Evolutionary conservation across 1,140 invertebrate genomes (phyloP), one percentile per base, ranked within the genome.

Genomic region (Lepidurus couesii): DNA sequence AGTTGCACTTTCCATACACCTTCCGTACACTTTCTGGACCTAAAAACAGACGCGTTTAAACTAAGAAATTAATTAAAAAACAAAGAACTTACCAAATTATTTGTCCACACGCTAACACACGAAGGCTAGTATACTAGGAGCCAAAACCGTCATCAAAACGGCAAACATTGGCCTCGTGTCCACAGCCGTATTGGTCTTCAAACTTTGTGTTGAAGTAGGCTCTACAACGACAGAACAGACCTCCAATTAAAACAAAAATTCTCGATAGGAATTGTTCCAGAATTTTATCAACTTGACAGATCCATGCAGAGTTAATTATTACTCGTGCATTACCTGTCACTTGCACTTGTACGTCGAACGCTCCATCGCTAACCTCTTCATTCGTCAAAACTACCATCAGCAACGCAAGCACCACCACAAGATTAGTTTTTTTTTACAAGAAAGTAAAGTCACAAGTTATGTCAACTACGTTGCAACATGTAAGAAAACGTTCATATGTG

Each of bases 321-420:
- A 21, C 21, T 65, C 53, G 53, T 65, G 53, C 53, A 65, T 65
- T 65, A 65, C 53, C 53, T 65, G 53, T 65, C 21, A 65, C 53
- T 65, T 65, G 53, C 53, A 65, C 53, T 65, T 65, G 53, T n/a
- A 13, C 13, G 53, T n/a, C n/a, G 53, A 65, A 65, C n/a, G 16
- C 53, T 16, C 53, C 53, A 21, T 65, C 53, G 53, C 7, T 65
- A 11, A 21, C 53, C 21, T 65, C 53, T n/a, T 65, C 53, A 65
- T 21, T 65, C 53, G 53, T 65, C 53, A 65, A 0, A 65, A 65
- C 53, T 65, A 65, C 53, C 5, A 65, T 65, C 21, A 7, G 16
- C n/a, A 65, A 65, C 7, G 13, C 21, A 65, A 65, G 16, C 53
- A 65, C 21, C 53, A 65, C 53, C 53, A 65, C 53, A 65, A 65